phyloP scores from a whole-genome alignment of 2,113 vertebrate genomes.

The Crotalus horridus region DNA sequence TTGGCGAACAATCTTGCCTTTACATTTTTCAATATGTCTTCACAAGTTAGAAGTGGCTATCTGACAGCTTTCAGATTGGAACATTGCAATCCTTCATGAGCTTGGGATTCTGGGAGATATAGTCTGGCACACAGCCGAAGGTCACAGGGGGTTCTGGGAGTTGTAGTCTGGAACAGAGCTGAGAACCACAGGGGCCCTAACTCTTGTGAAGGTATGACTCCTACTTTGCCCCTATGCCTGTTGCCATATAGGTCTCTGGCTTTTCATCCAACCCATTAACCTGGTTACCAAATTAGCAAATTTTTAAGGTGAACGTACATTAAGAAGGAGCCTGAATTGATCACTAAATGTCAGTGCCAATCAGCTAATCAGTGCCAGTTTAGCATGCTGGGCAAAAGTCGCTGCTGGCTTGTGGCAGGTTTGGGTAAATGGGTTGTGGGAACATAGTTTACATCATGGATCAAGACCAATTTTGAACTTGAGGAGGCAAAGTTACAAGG shows the following conservation, averaged over 20 bases:
- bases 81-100: neutral
- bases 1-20: neutral
- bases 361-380: neutral
- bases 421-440: neutral
- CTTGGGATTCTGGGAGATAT: neutral
- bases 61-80: neutral
- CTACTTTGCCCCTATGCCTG: neutral
- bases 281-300: neutral
- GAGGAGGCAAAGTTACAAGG: neutral
- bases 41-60: neutral
- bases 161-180: neutral
- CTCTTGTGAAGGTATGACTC: neutral
- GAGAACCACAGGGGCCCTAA: neutral
- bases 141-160: neutral
- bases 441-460: neutral
- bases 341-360: neutral
- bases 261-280: neutral
- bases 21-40: neutral
- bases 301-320: neutral
- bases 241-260: neutral
- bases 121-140: neutral
- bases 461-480: neutral
- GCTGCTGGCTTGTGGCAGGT: neutral
- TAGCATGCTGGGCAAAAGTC: neutral
- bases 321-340: neutral